Evolutionary conservation across 2,888 invertebrate genomes (phyloP), one percentile per base, ranked within the genome.

Genomic region (Heterodera filipjevi): DNA sequence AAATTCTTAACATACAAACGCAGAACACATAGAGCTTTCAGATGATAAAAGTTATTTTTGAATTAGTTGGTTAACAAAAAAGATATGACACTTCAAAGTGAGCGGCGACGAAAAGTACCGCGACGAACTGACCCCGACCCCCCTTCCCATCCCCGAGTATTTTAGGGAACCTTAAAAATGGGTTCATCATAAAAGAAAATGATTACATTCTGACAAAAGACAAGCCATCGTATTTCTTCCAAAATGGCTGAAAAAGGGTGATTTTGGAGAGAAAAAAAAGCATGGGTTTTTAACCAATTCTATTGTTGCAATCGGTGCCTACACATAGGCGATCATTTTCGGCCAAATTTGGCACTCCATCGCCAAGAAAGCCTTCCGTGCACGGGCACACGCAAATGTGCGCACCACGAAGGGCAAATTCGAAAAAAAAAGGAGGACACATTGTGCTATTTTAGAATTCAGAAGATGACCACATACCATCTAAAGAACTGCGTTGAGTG

Each of bases 271-370:
- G 3, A 49, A 53, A 74, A 53, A 14, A 35, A 12, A 16, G n/a
- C 6, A 30, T 16, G 44, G 16, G 19, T 16, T 64, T n/a, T n/a
- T n/a, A n/a, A 27, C 84, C 82, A 39, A 88, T 84, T 66, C 89
- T 82, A 71, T 88, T 87, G 66, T 88, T 88, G 80, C 89, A 89
- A 77, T 88, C 89, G 0, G 89, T 86, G 19, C 89, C 89, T n/a
- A 88, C 82, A 44, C 84, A 86, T 68, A 88, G 72, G 16, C 77
- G 79, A 35, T 84, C 80, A 33, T 76, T 75, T 35, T 82, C 83
- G 53, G 71, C 81, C 70, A 88, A 72, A 30, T 76, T 66, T 0
- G 88, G 88, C 12, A 88, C 83, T 2, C 88, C 88, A 76, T 88
- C 88, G 2, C 88, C 88, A 10, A 88, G 80, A 68, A 87, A 88